Base-by-base conservation (phyloP, 2,113 vertebrate species). In the Pelobates fuscus region DNA sequence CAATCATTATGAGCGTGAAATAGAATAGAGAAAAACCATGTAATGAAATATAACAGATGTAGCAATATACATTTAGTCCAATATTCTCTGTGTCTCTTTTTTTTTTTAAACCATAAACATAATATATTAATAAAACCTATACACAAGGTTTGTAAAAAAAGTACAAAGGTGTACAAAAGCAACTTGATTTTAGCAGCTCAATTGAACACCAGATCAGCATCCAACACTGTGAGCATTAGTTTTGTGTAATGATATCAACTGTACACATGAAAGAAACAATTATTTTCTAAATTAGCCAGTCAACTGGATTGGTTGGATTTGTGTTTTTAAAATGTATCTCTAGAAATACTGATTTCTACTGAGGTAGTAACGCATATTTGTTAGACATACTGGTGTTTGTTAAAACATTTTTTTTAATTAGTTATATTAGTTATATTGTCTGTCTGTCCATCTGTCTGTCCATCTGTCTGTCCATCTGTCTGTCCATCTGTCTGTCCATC, bases 21-120 rank as follows among this genome's bases (percentile, higher is more conserved):
- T 17, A 68, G 29, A 78, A 75, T 21, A 2, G 37, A 43, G 15
- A 17, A 64, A 43, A 43, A 59, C 2, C n/a, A n/a, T 26, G 57
- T 59, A 43, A 64, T 64, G 62, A 43, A 64, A 64, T 64, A 43
- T 43, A 41, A 41, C 32, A 64, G 60, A 64, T 41, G 32, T 43
- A 43, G 11, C 52, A 8, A 37, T 62, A 23, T 8, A 64, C 30
- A 32, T 30, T 43, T 64, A n/a, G 32, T 3, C 60, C 26, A 64
- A 64, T 32, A 23, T 64, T 21, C 2, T 27, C 1, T 62, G 5
- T 41, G 32, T 41, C 11, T 41, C 5, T 41, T 41, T 5, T 5
- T 17, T 55, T 55, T 55, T 21, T 10, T 15, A 8, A 55, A 55
- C 4, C 52, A 55, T 2, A 55, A 55, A 55, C 5, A 55, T 55